A percentile compares a stretch with the other conserved stretches of the same genome.
These are phyloP conservation scores for Baccha elongata DNA, from an alignment of 2,888 invertebrate species.

Conservation along the genomic window DNA sequence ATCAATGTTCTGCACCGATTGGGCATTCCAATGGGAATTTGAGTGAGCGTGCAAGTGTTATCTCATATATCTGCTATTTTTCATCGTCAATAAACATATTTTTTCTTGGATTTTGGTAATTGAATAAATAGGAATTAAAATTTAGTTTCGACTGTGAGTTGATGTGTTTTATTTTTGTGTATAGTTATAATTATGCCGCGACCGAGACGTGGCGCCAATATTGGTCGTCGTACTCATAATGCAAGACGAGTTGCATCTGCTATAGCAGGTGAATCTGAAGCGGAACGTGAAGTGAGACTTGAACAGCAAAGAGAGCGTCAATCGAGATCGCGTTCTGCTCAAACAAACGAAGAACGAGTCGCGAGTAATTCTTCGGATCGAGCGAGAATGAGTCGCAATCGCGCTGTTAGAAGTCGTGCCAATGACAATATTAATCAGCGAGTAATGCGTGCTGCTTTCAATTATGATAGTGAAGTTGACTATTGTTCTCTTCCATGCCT, in stretches of 20 bases:
- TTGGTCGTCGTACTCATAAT: not conserved
- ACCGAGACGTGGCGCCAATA: not conserved
- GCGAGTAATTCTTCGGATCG: not conserved
- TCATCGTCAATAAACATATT: not conserved
- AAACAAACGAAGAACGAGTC: not conserved
- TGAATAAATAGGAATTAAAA: not conserved
- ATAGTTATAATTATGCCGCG: not conserved
- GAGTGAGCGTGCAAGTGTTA: not conserved
- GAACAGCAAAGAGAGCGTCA: not conserved
- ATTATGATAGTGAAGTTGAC: conserved; percentile 27
- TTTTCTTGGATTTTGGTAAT: not conserved
- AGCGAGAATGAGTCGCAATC: conserved; percentile 6
- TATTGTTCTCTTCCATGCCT: conserved; percentile 21
- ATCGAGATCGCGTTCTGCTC: not conserved
- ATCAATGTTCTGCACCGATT: not conserved
- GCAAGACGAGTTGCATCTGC: not conserved
- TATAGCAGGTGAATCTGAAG: not conserved
- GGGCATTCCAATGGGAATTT: not conserved
- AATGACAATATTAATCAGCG: conserved; percentile 9
- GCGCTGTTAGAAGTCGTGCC: conserved; percentile 9
- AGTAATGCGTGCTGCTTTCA: conserved; percentile 22
- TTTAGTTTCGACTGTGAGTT: not conserved
- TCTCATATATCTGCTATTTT: not conserved
- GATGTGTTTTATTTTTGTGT: not conserved
- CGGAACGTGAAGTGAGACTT: not conserved